Evolutionary conservation across 2,113 vertebrate species (phyloP).

Genomic region (Catagonus wagneri): DNA sequence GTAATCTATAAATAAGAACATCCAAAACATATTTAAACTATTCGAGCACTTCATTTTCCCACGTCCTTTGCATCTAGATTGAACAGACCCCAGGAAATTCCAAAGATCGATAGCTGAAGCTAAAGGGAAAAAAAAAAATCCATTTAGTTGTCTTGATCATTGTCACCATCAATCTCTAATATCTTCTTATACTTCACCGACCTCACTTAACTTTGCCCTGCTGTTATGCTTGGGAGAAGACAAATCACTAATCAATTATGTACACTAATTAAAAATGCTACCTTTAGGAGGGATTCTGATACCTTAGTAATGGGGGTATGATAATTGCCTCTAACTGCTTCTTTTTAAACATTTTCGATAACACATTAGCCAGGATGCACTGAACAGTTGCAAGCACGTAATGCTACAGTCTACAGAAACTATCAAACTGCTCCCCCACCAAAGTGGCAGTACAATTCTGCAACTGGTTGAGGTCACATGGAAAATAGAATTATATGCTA

Average conservation of each 20-base stretch:
- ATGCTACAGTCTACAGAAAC: background rate
- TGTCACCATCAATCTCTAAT: background rate
- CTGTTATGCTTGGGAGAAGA: conserved; percentile 53
- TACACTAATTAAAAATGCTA: conserved; percentile 61
- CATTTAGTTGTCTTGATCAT: conserved; percentile 67
- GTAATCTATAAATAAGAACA: conserved; percentile 52
- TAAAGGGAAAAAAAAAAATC: conserved; percentile 78
- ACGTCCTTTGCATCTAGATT: conserved; percentile 71
- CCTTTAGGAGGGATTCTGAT: conserved; percentile 58
- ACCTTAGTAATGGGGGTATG: conserved; percentile 30
- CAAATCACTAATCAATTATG: conserved; percentile 57
- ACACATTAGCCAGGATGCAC: background rate
- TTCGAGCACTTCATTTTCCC: conserved; percentile 69
- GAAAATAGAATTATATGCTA: conserved; percentile 81
- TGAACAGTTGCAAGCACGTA: background rate
- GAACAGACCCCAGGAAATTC: conserved; percentile 74
- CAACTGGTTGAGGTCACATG: conserved; percentile 55
- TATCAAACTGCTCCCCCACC: background rate
- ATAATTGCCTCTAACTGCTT: conserved; percentile 15
- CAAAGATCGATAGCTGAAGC: conserved; percentile 75
- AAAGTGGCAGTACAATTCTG: background rate
- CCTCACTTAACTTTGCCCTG: conserved; percentile 42
- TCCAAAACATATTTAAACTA: conserved; percentile 73
- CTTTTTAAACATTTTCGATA: background rate
- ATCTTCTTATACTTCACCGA: conserved; percentile 50